Percentiles rank a stretch among this genome's conserved stretches.
Conservation (phyloP, 2,113 vertebrate species). For the Heterochromis multidens region DNA sequence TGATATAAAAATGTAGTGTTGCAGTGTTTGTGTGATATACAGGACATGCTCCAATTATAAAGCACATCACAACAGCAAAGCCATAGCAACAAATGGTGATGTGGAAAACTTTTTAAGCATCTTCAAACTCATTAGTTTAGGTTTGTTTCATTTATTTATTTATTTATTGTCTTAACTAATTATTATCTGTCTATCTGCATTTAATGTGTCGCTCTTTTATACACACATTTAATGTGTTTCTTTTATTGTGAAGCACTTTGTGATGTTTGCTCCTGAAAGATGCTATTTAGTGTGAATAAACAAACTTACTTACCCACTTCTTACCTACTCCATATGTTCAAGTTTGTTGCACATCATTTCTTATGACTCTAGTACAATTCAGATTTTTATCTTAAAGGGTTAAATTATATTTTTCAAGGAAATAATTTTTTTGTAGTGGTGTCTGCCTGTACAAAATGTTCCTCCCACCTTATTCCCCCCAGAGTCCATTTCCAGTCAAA, state of each 20-base stretch:
- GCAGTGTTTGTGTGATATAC: not conserved
- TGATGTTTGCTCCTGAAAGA: not conserved
- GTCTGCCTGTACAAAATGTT: not conserved
- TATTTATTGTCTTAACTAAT: not conserved
- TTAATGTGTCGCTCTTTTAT: rapidly evolving
- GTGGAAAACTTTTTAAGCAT: not conserved
- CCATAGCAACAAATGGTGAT: not conserved
- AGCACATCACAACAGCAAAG: not conserved
- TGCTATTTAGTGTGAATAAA: not conserved
- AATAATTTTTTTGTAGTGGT: slow-evolving; percentile 24
- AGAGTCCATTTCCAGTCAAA: slow-evolving; percentile 69
- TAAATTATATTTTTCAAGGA: not conserved
- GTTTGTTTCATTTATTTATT: not conserved
- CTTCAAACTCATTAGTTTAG: not conserved
- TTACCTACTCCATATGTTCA: not conserved
- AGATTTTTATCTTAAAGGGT: not conserved
- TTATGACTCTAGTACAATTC: rapidly evolving
- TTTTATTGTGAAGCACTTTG: not conserved
- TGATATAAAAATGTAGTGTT: no score
- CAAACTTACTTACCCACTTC: not conserved
- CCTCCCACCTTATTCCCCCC: slow-evolving; percentile 48
- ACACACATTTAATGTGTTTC: not conserved
- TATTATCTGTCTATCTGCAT: not conserved
- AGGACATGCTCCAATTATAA: not conserved
- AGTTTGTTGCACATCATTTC: not conserved